Evolutionary conservation across 2,797 vertebrate species (phyloP).

Genomic region (Leucoraja ocellata): DNA sequence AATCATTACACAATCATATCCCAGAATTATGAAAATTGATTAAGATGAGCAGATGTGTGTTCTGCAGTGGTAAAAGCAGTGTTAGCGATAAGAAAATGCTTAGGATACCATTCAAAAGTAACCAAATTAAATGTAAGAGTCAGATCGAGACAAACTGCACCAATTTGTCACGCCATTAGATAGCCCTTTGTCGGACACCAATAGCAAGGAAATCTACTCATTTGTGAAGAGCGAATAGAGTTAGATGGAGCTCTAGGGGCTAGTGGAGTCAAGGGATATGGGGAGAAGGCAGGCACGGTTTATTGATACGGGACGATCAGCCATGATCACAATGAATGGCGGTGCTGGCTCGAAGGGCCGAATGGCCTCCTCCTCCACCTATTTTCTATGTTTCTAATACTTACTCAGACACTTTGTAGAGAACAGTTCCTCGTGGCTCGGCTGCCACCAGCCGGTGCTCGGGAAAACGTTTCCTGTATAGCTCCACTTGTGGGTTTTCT

Average conservation of each 20-base stretch:
- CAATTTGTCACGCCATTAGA: too few relatives aligned
- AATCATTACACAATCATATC: background rate
- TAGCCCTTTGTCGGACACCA: too few relatives aligned
- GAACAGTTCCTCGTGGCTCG: constrained; percentile 68
- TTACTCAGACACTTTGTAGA: constrained; percentile 79
- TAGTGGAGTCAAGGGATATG: too few relatives aligned
- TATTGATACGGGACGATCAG: too few relatives aligned
- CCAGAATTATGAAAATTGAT: background rate
- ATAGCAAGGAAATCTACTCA: background rate
- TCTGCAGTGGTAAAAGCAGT: background rate
- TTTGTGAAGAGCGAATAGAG: background rate
- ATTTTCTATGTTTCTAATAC: constrained; percentile 45
- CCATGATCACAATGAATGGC: too few relatives aligned
- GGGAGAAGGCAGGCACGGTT: too few relatives aligned
- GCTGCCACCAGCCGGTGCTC: constrained; percentile 77
- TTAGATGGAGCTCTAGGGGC: too few relatives aligned
- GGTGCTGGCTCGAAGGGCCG: too few relatives aligned
- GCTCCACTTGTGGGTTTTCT: constrained; percentile 68
- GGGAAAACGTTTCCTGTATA: constrained; percentile 75
- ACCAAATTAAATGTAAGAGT: background rate
- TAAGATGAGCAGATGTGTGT: too few relatives aligned
- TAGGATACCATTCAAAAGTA: too few relatives aligned
- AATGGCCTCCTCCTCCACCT: too few relatives aligned
- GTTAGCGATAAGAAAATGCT: background rate
- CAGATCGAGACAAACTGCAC: background rate